These are phyloP conservation scores for Labia minor DNA, from an alignment of 2,888 invertebrate species.

Conservation along the genomic window DNA sequence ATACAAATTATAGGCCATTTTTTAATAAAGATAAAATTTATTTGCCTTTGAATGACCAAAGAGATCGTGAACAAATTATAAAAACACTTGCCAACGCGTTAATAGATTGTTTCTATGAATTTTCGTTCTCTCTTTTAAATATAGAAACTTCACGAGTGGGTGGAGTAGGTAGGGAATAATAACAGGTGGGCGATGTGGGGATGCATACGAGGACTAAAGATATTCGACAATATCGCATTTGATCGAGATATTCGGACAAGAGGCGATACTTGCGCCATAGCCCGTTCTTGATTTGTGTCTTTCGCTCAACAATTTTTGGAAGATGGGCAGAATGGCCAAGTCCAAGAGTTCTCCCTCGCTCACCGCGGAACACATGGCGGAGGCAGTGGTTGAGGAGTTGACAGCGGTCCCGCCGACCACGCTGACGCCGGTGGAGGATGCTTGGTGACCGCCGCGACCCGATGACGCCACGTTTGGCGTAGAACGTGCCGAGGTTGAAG, in stretches of 20 bases:
- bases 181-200: too few relatives aligned
- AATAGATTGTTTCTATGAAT: not conserved
- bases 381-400: slow-evolving; percentile 31
- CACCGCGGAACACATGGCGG: slow-evolving; percentile 60
- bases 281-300: slow-evolving; percentile 57
- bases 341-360: slow-evolving; percentile 77
- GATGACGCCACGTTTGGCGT: slow-evolving; percentile 48
- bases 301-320: slow-evolving; percentile 80
- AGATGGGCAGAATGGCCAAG: slow-evolving; percentile 78
- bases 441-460: slow-evolving; percentile 9
- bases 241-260: slow-evolving; percentile 88
- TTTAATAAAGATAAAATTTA: too few relatives aligned
- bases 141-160: too few relatives aligned
- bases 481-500: slow-evolving; percentile 39
- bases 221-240: slow-evolving; percentile 94
- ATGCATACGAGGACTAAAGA: slow-evolving; percentile 44
- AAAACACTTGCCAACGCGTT: not conserved
- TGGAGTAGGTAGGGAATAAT: too few relatives aligned
- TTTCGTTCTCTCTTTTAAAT: not conserved
- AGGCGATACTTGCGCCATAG: slow-evolving; percentile 65
- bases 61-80: not conserved
- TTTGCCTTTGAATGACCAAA: not conserved
- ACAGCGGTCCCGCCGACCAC: slow-evolving; percentile 25
- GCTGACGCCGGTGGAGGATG: slow-evolving; percentile 19
- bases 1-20: too few relatives aligned